phyloP scores from a whole-genome alignment of 1,140 invertebrate species.

The Drosophila punjabiensis region DNA sequence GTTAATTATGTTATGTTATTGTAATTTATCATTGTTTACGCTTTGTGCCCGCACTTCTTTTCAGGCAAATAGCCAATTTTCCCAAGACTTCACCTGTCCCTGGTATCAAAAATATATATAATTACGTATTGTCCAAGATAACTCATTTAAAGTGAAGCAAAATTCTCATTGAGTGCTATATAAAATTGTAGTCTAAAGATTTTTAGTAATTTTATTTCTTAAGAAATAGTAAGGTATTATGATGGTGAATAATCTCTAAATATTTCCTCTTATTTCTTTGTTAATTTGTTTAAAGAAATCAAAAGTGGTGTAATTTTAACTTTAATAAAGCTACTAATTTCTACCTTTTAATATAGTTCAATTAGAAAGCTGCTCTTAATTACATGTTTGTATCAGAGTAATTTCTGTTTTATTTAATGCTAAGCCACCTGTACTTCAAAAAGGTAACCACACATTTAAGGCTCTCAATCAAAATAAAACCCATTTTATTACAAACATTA shows the following conservation, averaged over 20 bases:
- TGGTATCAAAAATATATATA: neutral
- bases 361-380: neutral
- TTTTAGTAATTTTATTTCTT: neutral
- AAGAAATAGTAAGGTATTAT: neutral
- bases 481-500: conserved; percentile 9
- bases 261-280: neutral
- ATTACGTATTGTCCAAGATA: conserved; percentile 1
- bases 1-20: conserved; percentile 74
- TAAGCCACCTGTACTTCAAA: neutral
- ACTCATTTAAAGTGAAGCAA: neutral
- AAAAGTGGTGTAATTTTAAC: neutral
- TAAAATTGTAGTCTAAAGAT: too few species aligned
- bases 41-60: conserved; percentile 74
- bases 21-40: conserved; percentile 78
- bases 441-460: conserved; percentile 2
- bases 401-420: neutral
- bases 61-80: conserved; percentile 49
- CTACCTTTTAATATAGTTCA: neutral
- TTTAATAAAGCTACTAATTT: neutral
- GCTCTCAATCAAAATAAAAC: neutral
- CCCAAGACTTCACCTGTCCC: conserved; percentile 27
- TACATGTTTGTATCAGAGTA: neutral
- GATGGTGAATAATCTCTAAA: neutral
- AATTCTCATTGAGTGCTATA: too few species aligned
- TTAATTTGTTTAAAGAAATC: neutral